Evolutionary conservation across 2,888 invertebrate genomes (phyloP).

Genomic region (Diplolepis rosae): DNA sequence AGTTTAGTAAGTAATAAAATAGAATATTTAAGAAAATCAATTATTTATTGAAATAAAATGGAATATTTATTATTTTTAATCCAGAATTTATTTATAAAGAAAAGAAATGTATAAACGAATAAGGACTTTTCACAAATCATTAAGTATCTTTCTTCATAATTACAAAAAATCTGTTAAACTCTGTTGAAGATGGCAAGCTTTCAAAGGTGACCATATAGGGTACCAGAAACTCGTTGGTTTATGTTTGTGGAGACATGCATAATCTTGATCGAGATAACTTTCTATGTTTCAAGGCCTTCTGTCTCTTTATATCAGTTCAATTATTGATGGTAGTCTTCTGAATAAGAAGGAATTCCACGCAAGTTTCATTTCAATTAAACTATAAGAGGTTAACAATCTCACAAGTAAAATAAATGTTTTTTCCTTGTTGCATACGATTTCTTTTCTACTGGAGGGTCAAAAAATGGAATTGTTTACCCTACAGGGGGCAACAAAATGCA

Average conservation of each 20-base stretch:
- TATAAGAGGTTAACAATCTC: too few relatives aligned
- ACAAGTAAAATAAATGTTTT: too few relatives aligned
- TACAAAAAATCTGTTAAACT: slow-evolving; percentile 19
- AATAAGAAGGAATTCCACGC: neutral
- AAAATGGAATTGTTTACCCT: too few relatives aligned
- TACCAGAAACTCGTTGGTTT: slow-evolving; percentile 23
- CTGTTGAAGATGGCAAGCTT: slow-evolving; percentile 10
- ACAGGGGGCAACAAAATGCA: too few relatives aligned
- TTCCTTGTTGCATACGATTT: too few relatives aligned
- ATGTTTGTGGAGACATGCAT: slow-evolving; percentile 30
- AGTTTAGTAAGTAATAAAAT: too few relatives aligned
- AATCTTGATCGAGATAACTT: slow-evolving; percentile 30
- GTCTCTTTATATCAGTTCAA: slow-evolving; percentile 12
- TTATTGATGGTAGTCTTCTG: slow-evolving; percentile 6
- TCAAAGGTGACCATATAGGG: slow-evolving; percentile 23
- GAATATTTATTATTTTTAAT: too few relatives aligned
- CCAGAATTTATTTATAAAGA: too few relatives aligned
- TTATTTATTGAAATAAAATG: too few relatives aligned
- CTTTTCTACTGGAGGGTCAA: too few relatives aligned
- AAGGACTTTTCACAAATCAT: neutral
- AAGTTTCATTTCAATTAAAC: neutral
- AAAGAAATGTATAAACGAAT: neutral
- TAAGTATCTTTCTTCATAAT: slow-evolving; percentile 21
- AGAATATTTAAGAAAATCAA: too few relatives aligned
- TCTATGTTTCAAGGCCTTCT: slow-evolving; percentile 26